These are phyloP conservation scores for Decapterus maruadsi DNA, from an alignment of 2,797 vertebrate species.

Conservation along the genomic window DNA sequence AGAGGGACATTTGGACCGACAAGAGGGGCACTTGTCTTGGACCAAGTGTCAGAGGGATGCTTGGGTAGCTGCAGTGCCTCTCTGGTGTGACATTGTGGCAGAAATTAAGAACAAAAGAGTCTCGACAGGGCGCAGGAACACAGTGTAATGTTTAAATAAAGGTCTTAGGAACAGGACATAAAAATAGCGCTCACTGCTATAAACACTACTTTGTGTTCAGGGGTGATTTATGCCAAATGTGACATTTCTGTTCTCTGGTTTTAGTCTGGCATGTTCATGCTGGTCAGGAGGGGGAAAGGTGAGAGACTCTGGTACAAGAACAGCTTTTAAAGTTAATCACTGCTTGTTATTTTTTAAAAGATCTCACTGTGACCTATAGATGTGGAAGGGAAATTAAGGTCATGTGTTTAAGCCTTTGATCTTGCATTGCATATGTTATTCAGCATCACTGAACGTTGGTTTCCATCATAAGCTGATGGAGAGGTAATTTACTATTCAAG, in stretches of 20 bases:
- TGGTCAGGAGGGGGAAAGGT: background rate
- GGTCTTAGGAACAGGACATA: conserved; percentile 2
- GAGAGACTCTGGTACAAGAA: background rate
- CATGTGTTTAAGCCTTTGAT: conserved; percentile 46
- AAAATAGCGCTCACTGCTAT: background rate
- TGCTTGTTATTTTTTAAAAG: background rate
- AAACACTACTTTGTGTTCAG: background rate
- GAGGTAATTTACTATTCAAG: conserved; percentile 60
- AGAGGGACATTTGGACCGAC: conserved; percentile 48
- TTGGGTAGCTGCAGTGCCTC: conserved; percentile 4
- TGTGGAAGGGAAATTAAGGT: conserved; percentile 25
- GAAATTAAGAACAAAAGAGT: conserved; percentile 8
- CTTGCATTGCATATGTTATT: conserved; percentile 42
- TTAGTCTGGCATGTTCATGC: background rate
- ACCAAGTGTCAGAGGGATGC: conserved; percentile 18
- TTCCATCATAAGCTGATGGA: conserved; percentile 43
- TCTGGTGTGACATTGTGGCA: conserved; percentile 23
- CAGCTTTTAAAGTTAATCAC: conserved; percentile 18
- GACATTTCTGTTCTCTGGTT: conserved; percentile 1
- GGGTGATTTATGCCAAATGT: background rate
- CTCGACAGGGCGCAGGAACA: background rate
- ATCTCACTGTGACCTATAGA: conserved; percentile 2
- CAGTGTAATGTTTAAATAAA: conserved; percentile 23
- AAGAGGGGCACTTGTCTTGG: conserved; percentile 28
- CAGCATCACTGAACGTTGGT: conserved; percentile 31